These are phyloP conservation scores for Sebastes taczanowskii DNA, from an alignment of 2,797 vertebrate species.

Conservation along the genomic window DNA sequence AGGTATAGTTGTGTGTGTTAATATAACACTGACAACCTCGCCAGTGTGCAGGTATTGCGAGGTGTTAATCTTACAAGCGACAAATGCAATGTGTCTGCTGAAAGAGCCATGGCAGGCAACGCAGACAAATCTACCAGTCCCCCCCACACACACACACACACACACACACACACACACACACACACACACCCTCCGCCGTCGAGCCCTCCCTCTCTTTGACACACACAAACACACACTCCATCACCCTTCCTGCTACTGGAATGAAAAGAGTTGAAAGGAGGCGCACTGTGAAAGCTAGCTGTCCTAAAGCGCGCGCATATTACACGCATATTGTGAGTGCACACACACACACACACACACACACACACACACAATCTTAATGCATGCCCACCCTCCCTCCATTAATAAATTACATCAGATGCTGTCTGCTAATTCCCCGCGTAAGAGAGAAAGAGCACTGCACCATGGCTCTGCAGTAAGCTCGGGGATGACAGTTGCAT, in stretches of 20 bases:
- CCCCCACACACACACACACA: not conserved
- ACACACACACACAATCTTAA: slow-evolving; percentile 42
- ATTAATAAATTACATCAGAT: slow-evolving; percentile 78
- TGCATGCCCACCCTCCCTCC: slow-evolving; percentile 50
- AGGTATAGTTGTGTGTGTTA: not conserved
- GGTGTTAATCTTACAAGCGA: slow-evolving; percentile 53
- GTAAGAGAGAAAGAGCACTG: slow-evolving; percentile 60
- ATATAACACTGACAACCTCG: not conserved
- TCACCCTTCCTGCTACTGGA: slow-evolving; percentile 44
- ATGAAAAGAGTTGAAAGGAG: slow-evolving; percentile 60
- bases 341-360: slow-evolving; percentile 39
- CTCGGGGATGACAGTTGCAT: slow-evolving; percentile 72
- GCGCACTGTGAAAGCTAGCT: slow-evolving; percentile 50
- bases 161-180: slow-evolving; percentile 41
- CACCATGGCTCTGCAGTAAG: slow-evolving; percentile 69
- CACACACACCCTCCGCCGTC: not conserved
- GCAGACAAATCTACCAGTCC: slow-evolving; percentile 7
- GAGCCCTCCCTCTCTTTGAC: slow-evolving; percentile 16
- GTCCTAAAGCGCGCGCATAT: slow-evolving; percentile 1
- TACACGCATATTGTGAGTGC: slow-evolving; percentile 4
- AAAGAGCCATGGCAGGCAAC: slow-evolving; percentile 34
- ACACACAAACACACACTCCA: slow-evolving; percentile 47
- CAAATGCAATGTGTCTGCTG: slow-evolving; percentile 49
- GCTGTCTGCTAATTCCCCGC: slow-evolving; percentile 66
- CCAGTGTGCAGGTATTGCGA: slow-evolving; percentile 23